Evolutionary conservation across 2,113 vertebrate species (phyloP), one percentile per base, ranked within the genome.

Genomic region (Myrmecobius fasciatus): DNA sequence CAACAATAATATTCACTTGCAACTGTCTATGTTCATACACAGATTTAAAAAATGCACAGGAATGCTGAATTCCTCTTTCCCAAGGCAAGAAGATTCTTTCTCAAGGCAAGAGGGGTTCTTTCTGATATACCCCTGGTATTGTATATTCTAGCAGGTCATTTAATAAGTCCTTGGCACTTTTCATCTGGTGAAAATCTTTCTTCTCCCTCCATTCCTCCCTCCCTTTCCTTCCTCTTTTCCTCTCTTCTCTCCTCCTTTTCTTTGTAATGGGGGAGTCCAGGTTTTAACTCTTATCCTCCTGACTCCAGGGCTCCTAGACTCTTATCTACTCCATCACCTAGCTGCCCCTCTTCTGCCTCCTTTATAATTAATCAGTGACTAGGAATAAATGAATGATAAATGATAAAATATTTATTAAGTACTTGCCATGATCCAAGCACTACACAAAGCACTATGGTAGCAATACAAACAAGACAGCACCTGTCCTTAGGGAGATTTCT

Each of bases 121-220:
- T 94, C 24, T 95, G 92, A 90, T 25, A 5, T 90, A 17, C 12
- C 12, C 60, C 31, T 17, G 54, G 14, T 36, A 24, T 25, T 48
- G n/a, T 52, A 83, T 92, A 14, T 89, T 91, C 25, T 51, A 91
- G 53, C 93, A 93, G 52, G 43, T 7, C 10, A 95, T 83, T 54
- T 92, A 91, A 96, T 75, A 26, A 88, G 89, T 67, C 14, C 75
- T 49, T 47, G 91, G 25, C 14, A 47, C 47, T 94, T 95, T 90
- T 48, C 25, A 92, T 31, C 91, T 90, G 51, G 53, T 94, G 47
- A 95, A 36, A 93, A 88, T 25, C 90, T 97, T 67, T 11, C 8
- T 26, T 60, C 25, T 31, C 9, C 2, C 7, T 54, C 49, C 49
- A 51, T 51, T 51, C 1, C 49, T 51, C 49, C 49, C 49, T 51